Evolutionary conservation across 2,113 vertebrate genomes (phyloP), one percentile per base, ranked within the genome.

Genomic region (Sinocyclocheilus grahami): DNA sequence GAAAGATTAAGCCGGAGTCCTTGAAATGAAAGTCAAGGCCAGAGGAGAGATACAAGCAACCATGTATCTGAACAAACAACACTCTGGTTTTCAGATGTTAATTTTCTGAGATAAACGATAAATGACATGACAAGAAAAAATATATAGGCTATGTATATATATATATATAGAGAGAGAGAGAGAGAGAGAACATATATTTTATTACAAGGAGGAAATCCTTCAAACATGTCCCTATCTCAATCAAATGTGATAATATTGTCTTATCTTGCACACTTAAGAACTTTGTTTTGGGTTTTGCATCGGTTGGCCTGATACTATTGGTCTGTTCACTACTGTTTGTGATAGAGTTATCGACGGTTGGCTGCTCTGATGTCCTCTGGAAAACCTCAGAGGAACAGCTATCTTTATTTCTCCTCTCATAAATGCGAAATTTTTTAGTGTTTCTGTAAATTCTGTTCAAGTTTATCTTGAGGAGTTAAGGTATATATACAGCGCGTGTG

Each of bases 301-400:
- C n/a, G 3, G 60, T 48, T 46, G n/a, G 63, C 16, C 24, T 37
- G 22, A 79, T 60, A 72, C 48, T 27, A 78, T 60, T 79, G 55
- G 10, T 65, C 24, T 60, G 67, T 75, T 53, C 10, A 83, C 86
- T 83, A 87, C 86, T 71, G 86, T 87, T 79, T 60, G 22, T 48
- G 82, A 65, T 87, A 87, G 33, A 39, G n/a, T 78, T 78, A 76
- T 78, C 63, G 55, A 9, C 1, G 42, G 1, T 55, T 22, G 39
- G 11, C 27, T 58, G 4, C 58, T 10, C 30, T 22, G 42, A 42
- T 51, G 62, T 82, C 37, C 14, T 67, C 79, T 67, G 22, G 3
- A 6, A 6, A 24, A 42, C 42, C 42, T 42, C 8, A 9, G 42
- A 11, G 46, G 46, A 39, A 5, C 5, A n/a, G 11, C 11, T 78